These are phyloP conservation scores for Ceratina australensis DNA, from an alignment of 1,140 invertebrate genomes.

Conservation along the genomic window DNA sequence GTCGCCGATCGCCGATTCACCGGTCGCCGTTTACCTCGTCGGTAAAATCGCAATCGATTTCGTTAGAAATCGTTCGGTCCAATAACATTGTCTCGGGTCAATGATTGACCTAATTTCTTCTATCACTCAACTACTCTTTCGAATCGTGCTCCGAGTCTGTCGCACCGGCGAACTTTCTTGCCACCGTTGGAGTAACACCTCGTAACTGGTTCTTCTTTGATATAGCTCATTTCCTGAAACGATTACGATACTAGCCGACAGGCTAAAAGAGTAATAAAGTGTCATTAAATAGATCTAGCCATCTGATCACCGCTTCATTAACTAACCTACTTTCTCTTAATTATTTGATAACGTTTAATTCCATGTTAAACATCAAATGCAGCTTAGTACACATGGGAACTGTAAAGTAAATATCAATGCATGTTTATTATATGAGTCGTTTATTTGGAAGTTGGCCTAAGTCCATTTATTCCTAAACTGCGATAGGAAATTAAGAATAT, in stretches of 20 bases:
- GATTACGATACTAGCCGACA: not conserved
- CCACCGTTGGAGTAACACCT: not conserved
- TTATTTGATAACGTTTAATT: no score
- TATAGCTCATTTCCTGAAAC: not conserved
- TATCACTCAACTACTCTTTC: not conserved
- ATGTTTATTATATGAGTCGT: no score
- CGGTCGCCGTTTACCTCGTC: slow-evolving; percentile 55
- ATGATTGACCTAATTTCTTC: not conserved
- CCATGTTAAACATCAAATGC: no score
- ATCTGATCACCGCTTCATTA: no score
- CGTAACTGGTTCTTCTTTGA: slow-evolving; percentile 2
- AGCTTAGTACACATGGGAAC: no score
- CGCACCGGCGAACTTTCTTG: not conserved
- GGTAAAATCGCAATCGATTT: slow-evolving; percentile 65
- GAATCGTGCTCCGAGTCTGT: not conserved
- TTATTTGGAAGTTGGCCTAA: no score
- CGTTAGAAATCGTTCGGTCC: not conserved
- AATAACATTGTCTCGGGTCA: not conserved
- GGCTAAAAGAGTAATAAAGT: not conserved
- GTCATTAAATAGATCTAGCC: not conserved
- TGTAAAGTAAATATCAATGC: no score
- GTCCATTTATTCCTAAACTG: no score
- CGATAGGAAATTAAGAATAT: no score
- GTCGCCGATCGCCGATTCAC: slow-evolving; percentile 34
- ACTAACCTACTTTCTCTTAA: no score